Conservation (phyloP, 2,797 vertebrate species). For the Myoxocephalus aenaeus region DNA sequence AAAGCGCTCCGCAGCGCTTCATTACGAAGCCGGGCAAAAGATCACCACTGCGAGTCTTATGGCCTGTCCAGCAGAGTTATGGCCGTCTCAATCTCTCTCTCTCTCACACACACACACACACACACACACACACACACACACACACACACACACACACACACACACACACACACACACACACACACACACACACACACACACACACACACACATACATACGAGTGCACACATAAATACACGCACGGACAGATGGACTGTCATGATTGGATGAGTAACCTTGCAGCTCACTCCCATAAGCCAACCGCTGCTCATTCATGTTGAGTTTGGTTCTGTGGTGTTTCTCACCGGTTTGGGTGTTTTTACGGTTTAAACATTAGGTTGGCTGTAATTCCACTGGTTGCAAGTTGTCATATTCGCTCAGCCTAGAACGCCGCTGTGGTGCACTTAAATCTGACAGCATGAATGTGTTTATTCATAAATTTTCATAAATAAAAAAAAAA, state of each 20-base stretch:
- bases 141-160: neutral
- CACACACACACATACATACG: neutral
- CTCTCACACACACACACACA: neutral
- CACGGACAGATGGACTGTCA: neutral
- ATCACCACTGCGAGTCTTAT: constrained; percentile 47
- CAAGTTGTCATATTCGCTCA: constrained; percentile 17
- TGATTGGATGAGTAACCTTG: constrained; percentile 39
- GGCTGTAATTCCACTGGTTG: neutral
- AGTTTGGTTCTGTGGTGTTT: neutral
- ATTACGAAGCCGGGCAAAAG: constrained; percentile 56
- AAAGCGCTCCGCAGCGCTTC: constrained; percentile 38
- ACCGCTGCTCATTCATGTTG: neutral
- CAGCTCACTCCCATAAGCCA: constrained; percentile 10
- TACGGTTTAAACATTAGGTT: neutral
- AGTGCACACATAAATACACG: constrained; percentile 4
- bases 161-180: constrained; percentile 6
- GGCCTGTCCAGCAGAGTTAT: constrained; percentile 60
- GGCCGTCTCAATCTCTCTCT: constrained; percentile 10
- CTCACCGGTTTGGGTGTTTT: neutral
- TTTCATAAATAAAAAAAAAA: neutral
- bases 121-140: constrained; percentile 7
- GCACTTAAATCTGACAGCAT: constrained; percentile 8
- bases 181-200: neutral
- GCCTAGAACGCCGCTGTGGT: neutral
- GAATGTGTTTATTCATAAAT: neutral